These are phyloP conservation scores for Gouania willdenowi DNA, from an alignment of 2,797 vertebrate genomes.

Conservation along the genomic window DNA sequence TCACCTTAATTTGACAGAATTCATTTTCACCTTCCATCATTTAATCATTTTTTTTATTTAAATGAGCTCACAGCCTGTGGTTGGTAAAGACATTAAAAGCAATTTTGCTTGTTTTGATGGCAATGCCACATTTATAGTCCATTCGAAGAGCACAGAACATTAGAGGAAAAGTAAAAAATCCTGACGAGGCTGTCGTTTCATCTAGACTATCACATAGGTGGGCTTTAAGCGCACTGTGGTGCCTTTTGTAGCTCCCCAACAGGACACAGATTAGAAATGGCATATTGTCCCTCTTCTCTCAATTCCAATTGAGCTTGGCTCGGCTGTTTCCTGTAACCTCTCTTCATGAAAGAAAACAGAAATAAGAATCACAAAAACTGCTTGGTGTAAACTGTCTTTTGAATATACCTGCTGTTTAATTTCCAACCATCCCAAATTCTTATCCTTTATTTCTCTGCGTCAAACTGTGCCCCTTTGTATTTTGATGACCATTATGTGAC, in stretches of 20 bases:
- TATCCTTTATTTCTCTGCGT: conserved; percentile 10
- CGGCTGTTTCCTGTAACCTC: conserved; percentile 6
- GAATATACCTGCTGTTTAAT: conserved; percentile 18
- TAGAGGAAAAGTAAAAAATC: conserved; percentile 35
- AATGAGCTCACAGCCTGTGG: conserved; percentile 4
- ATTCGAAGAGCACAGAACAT: conserved; percentile 30
- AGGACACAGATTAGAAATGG: conserved; percentile 45
- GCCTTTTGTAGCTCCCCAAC: conserved; percentile 37
- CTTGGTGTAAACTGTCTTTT: background rate
- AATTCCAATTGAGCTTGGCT: conserved; percentile 29
- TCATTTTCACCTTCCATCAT: too few species aligned
- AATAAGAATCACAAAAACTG: background rate
- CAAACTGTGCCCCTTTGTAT: conserved; percentile 32
- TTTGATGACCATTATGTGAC: conserved; percentile 45
- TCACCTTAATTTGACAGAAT: too few species aligned
- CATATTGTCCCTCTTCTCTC: conserved; percentile 16
- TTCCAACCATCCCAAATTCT: conserved; percentile 13
- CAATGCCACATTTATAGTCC: conserved; percentile 14
- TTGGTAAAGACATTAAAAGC: conserved; percentile 10
- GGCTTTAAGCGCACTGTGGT: conserved; percentile 19
- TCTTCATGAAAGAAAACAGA: conserved; percentile 3
- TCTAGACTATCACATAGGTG: conserved; percentile 33
- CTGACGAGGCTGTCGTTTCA: conserved; percentile 36
- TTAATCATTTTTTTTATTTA: too few species aligned
- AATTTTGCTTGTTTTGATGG: conserved; percentile 5